These are phyloP conservation scores for Caerostris darwini DNA, from an alignment of 1,140 invertebrate genomes.

Conservation along the genomic window DNA sequence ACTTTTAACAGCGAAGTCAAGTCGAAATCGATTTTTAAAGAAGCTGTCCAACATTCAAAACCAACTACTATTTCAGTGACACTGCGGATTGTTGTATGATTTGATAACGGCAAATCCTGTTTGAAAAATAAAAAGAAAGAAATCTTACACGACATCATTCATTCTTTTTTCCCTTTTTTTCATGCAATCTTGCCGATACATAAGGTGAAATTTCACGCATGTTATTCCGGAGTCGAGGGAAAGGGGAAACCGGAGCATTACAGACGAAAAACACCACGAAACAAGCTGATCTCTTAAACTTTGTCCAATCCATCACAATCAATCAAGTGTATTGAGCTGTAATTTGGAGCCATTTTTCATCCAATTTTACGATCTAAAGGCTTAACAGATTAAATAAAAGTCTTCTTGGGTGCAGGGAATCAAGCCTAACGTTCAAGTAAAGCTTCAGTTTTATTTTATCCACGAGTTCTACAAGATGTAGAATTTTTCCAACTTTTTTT, in stretches of 20 bases:
- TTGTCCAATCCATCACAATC: slow-evolving; percentile 59
- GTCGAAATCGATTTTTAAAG: too few species aligned
- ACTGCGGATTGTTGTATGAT: not conserved
- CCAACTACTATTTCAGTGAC: not conserved
- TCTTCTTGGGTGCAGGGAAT: not conserved
- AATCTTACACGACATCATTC: not conserved
- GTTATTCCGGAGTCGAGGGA: not conserved
- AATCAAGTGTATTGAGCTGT: slow-evolving; percentile 62
- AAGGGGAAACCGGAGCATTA: not conserved
- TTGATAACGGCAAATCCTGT: not conserved
- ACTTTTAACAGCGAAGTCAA: too few species aligned
- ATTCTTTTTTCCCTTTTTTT: not conserved
- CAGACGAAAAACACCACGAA: slow-evolving; percentile 1
- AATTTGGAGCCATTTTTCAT: slow-evolving; percentile 63
- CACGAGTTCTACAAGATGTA: not conserved
- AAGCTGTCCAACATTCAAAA: too few species aligned
- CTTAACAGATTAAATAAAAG: slow-evolving; percentile 57
- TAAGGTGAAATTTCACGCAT: slow-evolving; percentile 38
- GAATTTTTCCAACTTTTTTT: not conserved
- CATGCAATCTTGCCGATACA: not conserved
- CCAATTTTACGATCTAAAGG: slow-evolving; percentile 2
- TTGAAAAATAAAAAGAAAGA: not conserved
- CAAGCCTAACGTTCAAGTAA: slow-evolving; percentile 25
- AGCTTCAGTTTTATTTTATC: slow-evolving; percentile 3
- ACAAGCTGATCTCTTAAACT: slow-evolving; percentile 67